Conservation (phyloP, 2,113 vertebrate species). For the Eleginops maclovinus region DNA sequence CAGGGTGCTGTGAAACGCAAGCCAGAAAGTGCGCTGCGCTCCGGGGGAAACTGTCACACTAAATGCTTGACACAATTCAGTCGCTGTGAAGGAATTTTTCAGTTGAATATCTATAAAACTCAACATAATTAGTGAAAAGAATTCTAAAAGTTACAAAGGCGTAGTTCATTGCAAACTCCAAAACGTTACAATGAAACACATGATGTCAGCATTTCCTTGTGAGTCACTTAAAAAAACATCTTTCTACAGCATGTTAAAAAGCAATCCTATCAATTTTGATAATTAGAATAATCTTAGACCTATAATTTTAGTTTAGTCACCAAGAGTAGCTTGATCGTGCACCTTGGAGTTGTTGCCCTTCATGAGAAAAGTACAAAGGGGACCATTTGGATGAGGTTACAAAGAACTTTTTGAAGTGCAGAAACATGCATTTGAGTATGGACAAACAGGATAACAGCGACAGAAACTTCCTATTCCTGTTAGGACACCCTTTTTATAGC, state of each 20-base stretch:
- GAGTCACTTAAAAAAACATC: background rate
- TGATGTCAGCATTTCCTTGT: background rate
- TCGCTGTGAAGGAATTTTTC: background rate
- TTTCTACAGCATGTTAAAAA: conserved; percentile 15
- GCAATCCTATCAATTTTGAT: background rate
- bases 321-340: background rate
- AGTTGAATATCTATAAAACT: background rate
- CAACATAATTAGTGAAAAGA: background rate
- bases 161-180: background rate
- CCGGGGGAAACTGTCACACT: conserved; percentile 12
- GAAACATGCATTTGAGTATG: conserved; percentile 2
- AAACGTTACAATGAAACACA: background rate
- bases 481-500: conserved; percentile 11
- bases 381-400: background rate
- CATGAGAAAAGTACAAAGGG: background rate
- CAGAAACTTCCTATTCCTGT: conserved; percentile 72
- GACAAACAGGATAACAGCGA: conserved; percentile 67
- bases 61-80: conserved; percentile 5
- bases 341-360: background rate
- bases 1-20: conserved; percentile 35
- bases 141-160: no score
- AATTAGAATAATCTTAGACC: background rate
- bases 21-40: conserved; percentile 25
- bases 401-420: conserved; percentile 22
- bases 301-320: conserved; percentile 5